A percentile compares a stretch with the other conserved stretches of the same genome.
Evolutionary conservation across 2,888 invertebrate species (phyloP).

Genomic region (Graphium colonna): DNA sequence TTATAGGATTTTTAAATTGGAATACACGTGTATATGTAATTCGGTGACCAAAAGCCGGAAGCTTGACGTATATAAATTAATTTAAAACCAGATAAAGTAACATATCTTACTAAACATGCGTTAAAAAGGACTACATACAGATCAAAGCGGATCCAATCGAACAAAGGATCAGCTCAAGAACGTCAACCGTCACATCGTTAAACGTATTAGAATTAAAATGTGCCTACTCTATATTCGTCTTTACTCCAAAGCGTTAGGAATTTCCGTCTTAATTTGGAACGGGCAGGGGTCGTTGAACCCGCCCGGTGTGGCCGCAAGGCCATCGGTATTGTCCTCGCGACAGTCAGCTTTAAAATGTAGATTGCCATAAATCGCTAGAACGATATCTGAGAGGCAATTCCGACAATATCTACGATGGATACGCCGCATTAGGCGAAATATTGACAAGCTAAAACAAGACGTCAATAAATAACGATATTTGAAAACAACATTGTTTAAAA

Average conservation of each 20-base stretch:
- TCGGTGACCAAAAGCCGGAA: background rate
- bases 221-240: constrained; percentile 33
- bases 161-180: constrained; percentile 16
- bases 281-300: constrained; percentile 47
- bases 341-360: constrained; percentile 29
- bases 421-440: no score
- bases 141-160: constrained; percentile 18
- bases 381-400: constrained; percentile 2
- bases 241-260: constrained; percentile 39
- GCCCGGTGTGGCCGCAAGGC: constrained; percentile 51
- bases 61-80: background rate
- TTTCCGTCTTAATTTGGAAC: constrained; percentile 52
- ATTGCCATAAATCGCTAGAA: constrained; percentile 8
- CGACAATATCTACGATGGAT: no score
- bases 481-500: no score
- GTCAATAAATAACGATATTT: no score
- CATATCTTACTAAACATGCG: background rate
- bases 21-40: background rate
- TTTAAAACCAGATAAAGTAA: background rate
- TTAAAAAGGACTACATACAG: constrained; percentile 10
- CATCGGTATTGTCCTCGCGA: constrained; percentile 52
- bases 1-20: background rate
- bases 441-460: no score
- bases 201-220: constrained; percentile 28
- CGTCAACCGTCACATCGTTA: constrained; percentile 18